phyloP scores from a whole-genome alignment of 2,113 vertebrate species.

The Sakesphorus luctuosus region DNA sequence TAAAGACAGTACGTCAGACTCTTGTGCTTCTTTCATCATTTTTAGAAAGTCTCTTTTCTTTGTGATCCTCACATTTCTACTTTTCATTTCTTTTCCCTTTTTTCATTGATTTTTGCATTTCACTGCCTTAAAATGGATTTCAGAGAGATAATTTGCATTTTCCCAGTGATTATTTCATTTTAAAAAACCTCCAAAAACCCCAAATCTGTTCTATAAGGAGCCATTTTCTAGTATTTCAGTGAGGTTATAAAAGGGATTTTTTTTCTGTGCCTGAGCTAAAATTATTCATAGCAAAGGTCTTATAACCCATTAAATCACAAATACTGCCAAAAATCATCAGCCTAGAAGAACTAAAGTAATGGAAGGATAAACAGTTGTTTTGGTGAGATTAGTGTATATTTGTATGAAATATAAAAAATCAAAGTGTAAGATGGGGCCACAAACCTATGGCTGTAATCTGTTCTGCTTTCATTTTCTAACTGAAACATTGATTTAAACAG shows the following conservation, averaged over 20 bases:
- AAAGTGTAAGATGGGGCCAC: background rate
- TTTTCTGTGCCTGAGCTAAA: background rate
- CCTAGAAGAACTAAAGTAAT: background rate
- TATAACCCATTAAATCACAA: background rate
- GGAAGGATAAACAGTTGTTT: background rate
- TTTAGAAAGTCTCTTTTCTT: background rate
- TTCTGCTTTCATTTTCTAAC: background rate
- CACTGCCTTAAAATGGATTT: background rate
- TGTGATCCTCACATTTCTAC: background rate
- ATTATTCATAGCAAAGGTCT: background rate
- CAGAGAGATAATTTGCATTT: background rate
- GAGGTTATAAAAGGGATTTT: background rate
- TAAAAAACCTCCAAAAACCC: background rate
- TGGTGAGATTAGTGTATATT: background rate
- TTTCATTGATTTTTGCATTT: background rate
- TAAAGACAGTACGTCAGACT: background rate
- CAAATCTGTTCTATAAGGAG: background rate
- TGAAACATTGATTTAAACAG: background rate
- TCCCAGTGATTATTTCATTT: background rate
- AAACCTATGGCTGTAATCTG: background rate
- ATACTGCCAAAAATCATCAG: background rate
- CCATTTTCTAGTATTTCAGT: background rate
- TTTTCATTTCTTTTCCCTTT: background rate
- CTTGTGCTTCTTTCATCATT: background rate
- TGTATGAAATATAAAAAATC: background rate